These are phyloP conservation scores for Hephaestus fuliginosus DNA, from an alignment of 2,797 vertebrate genomes.

Conservation along the genomic window DNA sequence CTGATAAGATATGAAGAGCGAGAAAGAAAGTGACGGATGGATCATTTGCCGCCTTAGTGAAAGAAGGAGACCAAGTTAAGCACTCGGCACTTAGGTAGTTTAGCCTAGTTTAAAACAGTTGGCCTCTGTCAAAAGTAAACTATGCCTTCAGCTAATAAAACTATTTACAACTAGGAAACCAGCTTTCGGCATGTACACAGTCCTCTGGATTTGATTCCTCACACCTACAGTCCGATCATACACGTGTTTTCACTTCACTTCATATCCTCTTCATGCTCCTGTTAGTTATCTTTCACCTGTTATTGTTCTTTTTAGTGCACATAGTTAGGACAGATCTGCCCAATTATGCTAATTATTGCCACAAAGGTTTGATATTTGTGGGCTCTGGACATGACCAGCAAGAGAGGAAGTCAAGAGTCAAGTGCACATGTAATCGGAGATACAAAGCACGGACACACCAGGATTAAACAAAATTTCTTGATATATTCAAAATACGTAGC, in stretches of 20 bases:
- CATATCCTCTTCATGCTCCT: neutral
- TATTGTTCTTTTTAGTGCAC: neutral
- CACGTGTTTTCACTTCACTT: neutral
- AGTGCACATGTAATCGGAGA: too few relatives aligned
- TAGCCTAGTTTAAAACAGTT: conserved; percentile 32
- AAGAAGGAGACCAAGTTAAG: conserved; percentile 7
- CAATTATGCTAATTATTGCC: too few relatives aligned
- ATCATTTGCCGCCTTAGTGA: conserved; percentile 28
- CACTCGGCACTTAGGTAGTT: conserved; percentile 1
- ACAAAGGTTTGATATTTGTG: too few relatives aligned
- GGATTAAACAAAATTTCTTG: too few relatives aligned
- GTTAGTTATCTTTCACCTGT: neutral
- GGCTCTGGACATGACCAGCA: too few relatives aligned
- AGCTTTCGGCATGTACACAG: neutral
- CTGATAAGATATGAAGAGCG: conserved; percentile 10
- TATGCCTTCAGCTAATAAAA: conserved; percentile 1
- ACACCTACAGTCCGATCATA: too few relatives aligned
- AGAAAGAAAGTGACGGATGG: conserved; percentile 12
- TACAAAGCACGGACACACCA: too few relatives aligned
- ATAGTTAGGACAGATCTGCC: neutral
- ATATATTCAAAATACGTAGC: too few relatives aligned
- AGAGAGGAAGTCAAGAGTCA: too few relatives aligned
- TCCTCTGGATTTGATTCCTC: too few relatives aligned
- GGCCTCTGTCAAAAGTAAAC: conserved; percentile 26
- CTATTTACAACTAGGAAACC: neutral